Evolutionary conservation across 2,888 invertebrate genomes (phyloP).

Genomic region (Esperia sulphurella): DNA sequence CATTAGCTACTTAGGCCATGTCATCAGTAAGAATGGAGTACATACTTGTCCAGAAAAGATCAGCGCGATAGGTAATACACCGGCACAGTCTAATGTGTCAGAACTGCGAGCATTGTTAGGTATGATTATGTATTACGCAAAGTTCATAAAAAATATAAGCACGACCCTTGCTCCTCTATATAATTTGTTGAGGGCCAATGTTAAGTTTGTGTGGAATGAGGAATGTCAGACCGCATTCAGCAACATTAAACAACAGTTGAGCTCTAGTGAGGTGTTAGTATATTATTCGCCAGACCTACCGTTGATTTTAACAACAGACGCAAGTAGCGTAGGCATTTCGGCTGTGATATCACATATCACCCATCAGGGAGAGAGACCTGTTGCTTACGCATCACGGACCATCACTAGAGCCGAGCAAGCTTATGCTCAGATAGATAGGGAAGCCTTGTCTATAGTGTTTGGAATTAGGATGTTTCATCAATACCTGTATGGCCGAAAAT

Average conservation of each 20-base stretch:
- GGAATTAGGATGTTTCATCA: constrained; percentile 13
- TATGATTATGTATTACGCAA: constrained; percentile 18
- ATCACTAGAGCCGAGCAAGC: constrained; percentile 4
- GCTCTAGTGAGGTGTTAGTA: constrained; percentile 9
- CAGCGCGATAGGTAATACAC: constrained; percentile 8
- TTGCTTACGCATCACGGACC: constrained; percentile 9
- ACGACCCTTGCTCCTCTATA: constrained; percentile 12
- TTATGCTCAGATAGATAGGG: constrained; percentile 10
- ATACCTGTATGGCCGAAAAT: constrained; percentile 11
- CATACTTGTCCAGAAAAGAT: constrained; percentile 19
- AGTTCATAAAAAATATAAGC: constrained; percentile 16
- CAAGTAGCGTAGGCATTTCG: constrained; percentile 12
- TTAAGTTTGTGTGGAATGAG: constrained; percentile 7
- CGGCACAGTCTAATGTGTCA: constrained; percentile 12
- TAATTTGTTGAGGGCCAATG: constrained; percentile 7
- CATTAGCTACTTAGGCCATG: constrained; percentile 8
- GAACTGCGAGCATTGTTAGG: constrained; percentile 21
- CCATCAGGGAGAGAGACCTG: not conserved
- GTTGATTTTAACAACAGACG: constrained; percentile 14
- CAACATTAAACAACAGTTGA: constrained; percentile 5
- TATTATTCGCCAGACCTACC: constrained; percentile 12
- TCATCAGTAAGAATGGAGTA: constrained; percentile 13
- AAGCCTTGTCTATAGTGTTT: constrained; percentile 13
- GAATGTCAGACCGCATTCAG: constrained; percentile 6
- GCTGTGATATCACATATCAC: constrained; percentile 11